Percentiles rank a stretch among this genome's conserved stretches.
These are phyloP conservation scores for Apteryx mantelli DNA, from an alignment of 2,113 vertebrate species.

Conservation along the genomic window DNA sequence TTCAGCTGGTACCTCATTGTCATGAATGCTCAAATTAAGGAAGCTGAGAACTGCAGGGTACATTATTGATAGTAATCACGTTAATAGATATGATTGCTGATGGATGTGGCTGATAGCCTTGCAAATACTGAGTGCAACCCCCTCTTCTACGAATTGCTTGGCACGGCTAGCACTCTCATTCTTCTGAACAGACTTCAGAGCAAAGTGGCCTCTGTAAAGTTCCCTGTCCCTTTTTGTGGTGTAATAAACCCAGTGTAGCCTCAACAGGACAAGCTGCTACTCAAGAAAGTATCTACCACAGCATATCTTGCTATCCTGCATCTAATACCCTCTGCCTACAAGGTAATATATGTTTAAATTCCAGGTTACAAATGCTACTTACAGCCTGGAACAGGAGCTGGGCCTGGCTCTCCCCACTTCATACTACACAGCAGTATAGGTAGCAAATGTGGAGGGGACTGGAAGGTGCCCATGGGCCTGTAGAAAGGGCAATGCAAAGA, in stretches of 20 bases:
- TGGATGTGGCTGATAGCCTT: not conserved
- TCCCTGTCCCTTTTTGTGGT: accelerated
- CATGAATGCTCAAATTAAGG: constrained; percentile 19
- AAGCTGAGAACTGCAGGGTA: not conserved
- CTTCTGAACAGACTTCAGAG: not conserved
- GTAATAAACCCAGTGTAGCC: not conserved
- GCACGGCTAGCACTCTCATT: not conserved
- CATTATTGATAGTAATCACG: not conserved
- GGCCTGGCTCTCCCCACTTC: not conserved
- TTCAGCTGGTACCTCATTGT: not conserved
- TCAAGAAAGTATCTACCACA: not conserved
- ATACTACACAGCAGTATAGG: not conserved
- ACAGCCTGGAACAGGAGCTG: not conserved
- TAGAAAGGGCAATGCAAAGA: not conserved
- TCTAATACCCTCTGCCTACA: not conserved
- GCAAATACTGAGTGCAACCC: not conserved
- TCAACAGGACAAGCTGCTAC: not conserved
- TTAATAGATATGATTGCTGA: not conserved
- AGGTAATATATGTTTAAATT: not conserved
- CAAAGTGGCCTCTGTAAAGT: not conserved
- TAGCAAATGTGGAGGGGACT: accelerated
- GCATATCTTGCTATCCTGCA: not conserved
- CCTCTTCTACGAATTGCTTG: not conserved
- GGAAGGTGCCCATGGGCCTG: not conserved
- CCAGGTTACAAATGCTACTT: not conserved